Evolutionary conservation across 2,888 invertebrate genomes (phyloP).

Genomic region (Clistopyga incitator): DNA sequence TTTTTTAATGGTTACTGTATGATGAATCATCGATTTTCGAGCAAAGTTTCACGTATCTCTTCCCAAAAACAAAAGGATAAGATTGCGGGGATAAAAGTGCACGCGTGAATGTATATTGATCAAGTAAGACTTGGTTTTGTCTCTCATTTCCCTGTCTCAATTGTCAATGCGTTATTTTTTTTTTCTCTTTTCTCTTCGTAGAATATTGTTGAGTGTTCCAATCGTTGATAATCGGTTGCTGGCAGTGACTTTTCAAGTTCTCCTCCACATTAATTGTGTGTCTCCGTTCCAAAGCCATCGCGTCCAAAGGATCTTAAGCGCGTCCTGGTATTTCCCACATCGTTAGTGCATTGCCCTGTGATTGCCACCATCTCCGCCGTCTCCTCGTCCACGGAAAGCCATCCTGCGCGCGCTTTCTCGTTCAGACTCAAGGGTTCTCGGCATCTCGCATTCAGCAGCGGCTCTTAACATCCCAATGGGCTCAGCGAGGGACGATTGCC

Average conservation of each 20-base stretch:
- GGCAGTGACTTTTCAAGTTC: slow-evolving; percentile 20
- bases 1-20: background rate
- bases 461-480: background rate
- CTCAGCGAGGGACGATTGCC: background rate
- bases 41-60: slow-evolving; percentile 2
- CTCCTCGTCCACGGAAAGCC: slow-evolving; percentile 12
- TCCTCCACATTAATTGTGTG: slow-evolving; percentile 73
- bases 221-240: slow-evolving; percentile 25
- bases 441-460: slow-evolving; percentile 13
- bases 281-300: slow-evolving; percentile 22
- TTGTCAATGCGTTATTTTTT: background rate
- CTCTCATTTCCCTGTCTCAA: slow-evolving; percentile 47
- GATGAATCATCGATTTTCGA: background rate
- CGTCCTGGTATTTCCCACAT: slow-evolving; percentile 54
- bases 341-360: slow-evolving; percentile 48
- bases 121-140: slow-evolving; percentile 83
- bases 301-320: slow-evolving; percentile 22
- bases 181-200: slow-evolving; percentile 18
- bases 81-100: slow-evolving; percentile 40
- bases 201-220: background rate
- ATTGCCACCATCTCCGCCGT: slow-evolving; percentile 25
- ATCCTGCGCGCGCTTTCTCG: background rate
- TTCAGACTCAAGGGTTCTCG: slow-evolving; percentile 1
- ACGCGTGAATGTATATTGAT: slow-evolving; percentile 82
- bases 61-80: slow-evolving; percentile 26